Evolutionary conservation across 2,888 invertebrate genomes (phyloP), one percentile per base, ranked within the genome.

Genomic region (Miltochrista miniata): DNA sequence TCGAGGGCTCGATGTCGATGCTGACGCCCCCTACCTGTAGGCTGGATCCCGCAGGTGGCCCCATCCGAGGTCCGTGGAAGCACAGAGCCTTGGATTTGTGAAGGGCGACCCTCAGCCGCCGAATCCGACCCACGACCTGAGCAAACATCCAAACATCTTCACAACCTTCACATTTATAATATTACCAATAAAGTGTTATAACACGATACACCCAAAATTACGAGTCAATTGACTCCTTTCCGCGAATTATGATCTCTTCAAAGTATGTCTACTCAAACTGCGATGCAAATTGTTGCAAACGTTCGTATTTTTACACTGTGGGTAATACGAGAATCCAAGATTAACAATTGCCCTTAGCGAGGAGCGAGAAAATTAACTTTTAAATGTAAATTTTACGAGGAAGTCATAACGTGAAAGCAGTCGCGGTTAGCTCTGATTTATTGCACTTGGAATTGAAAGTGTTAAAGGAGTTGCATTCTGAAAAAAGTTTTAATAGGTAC

Each of bases 401-500:
- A 86, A 90, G 84, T 90, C 89, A 89, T 90, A 90, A 90, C 85
- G 87, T 83, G 83, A 85, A 88, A 87, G 88, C 87, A 87, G 87
- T 83, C 87, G 86, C 86, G 88, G 89, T 90, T 88, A 83, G 83
- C 83, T 73, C 83, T 87, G 89, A 90, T 90, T 90, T 90, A 90
- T 90, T 83, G 80, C 85, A 83, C 79, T 88, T 85, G 76, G 86
- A 88, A 88, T 89, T 87, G 89, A 87, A 88, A 90, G 90, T 89
- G 90, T 87, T 90, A 88, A 89, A 89, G 83, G 83, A 88, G 89
- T 90, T 87, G 87, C 87, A 89, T 90, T 89, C 89, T 86, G 81
- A 88, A 89, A 90, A 90, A 90, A 90, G 83, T 91, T 91, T 91
- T 90, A 90, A 90, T 91, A 89, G 89, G 85, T 81, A 86, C 83